These are phyloP conservation scores for Hartigia nigra DNA, from an alignment of 2,888 invertebrate genomes.

Conservation along the genomic window DNA sequence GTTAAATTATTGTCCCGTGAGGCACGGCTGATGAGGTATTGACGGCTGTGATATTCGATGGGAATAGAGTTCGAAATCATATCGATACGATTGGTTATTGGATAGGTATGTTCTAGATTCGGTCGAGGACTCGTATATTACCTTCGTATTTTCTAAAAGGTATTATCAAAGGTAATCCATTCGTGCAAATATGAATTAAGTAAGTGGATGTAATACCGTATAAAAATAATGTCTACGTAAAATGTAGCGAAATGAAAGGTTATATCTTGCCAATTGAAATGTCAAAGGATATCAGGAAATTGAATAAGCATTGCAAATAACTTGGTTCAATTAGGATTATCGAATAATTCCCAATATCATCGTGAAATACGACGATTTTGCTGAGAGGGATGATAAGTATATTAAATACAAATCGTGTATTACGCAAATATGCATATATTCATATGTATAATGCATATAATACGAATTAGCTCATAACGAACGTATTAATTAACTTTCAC, in stretches of 20 bases:
- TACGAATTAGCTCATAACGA: neutral
- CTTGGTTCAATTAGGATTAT: neutral
- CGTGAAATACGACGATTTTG: neutral
- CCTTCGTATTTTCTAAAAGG: neutral
- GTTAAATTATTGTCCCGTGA: neutral
- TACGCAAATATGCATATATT: neutral
- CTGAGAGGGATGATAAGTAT: neutral
- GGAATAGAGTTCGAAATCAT: neutral
- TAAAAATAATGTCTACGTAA: neutral
- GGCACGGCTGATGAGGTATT: neutral
- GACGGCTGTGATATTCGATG: neutral
- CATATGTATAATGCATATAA: neutral
- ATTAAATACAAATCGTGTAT: neutral
- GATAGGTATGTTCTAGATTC: neutral
- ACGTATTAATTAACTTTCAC: neutral
- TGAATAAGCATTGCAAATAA: neutral
- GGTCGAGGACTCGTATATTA: neutral
- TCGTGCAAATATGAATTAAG: neutral
- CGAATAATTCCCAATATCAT: neutral
- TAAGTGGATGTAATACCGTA: neutral
- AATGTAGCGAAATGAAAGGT: neutral
- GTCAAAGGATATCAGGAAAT: neutral
- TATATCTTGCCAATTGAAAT: neutral
- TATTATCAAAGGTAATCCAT: neutral
- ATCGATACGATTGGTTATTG: neutral